Evolutionary conservation across 2,888 invertebrate species (phyloP).

Genomic region (Hypsopygia costalis): DNA sequence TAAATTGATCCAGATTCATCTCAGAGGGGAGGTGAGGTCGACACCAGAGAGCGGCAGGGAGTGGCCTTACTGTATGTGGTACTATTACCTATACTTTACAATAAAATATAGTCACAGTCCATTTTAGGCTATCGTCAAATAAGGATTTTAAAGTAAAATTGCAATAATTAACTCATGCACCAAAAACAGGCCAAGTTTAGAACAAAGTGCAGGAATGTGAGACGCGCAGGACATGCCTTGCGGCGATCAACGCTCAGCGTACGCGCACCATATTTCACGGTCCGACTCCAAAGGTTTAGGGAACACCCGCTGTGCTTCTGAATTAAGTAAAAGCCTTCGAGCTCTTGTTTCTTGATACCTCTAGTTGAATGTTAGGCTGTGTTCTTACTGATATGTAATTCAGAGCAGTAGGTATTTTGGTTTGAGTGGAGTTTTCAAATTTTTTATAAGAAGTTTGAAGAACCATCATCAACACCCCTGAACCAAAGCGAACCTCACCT

Average conservation of each 20-base stretch:
- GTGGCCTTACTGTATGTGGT: no score
- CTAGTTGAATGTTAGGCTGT: slow-evolving; percentile 52
- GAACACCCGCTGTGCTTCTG: slow-evolving; percentile 86
- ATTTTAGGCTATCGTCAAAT: no score
- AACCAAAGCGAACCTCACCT: no score
- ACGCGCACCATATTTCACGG: slow-evolving; percentile 75
- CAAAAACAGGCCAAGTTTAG: slow-evolving; percentile 22
- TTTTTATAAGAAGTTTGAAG: no score
- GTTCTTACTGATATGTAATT: slow-evolving; percentile 23
- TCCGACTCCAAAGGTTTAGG: slow-evolving; percentile 65
- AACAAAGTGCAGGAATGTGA: slow-evolving; percentile 56
- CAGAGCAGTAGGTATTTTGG: not conserved
- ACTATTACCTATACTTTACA: no score
- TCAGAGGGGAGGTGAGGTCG: no score
- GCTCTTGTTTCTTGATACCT: slow-evolving; percentile 81
- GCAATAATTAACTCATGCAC: no score
- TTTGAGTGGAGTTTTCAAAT: not conserved
- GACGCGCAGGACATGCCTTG: slow-evolving; percentile 64
- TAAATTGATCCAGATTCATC: no score
- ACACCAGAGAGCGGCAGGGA: no score
- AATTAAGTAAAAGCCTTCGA: slow-evolving; percentile 86
- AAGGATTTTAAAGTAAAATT: no score
- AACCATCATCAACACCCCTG: no score
- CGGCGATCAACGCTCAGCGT: slow-evolving; percentile 53
- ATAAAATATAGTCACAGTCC: no score